These are phyloP conservation scores for Chrysocyon brachyurus DNA, from an alignment of 2,797 vertebrate genomes.

Conservation along the genomic window DNA sequence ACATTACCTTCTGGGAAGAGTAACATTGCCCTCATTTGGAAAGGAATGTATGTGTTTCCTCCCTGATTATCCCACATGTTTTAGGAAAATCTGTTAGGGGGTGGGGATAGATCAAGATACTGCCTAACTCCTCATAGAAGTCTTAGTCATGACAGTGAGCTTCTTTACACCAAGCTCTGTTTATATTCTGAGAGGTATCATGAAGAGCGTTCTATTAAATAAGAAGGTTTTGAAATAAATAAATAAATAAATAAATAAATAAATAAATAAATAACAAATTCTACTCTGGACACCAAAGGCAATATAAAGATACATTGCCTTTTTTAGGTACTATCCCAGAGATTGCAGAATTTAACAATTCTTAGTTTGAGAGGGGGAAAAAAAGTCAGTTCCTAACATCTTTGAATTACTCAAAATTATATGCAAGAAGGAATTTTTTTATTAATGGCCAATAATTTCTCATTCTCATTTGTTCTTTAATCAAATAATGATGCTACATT, in stretches of 20 bases:
- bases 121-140: neutral
- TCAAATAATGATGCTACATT: conserved; percentile 30
- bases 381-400: neutral
- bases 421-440: conserved; percentile 42
- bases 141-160: neutral
- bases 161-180: neutral
- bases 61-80: neutral
- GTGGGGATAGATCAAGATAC: neutral
- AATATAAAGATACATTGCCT: conserved; percentile 46
- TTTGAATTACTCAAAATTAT: conserved; percentile 20
- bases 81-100: neutral
- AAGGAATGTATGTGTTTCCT: conserved; percentile 43
- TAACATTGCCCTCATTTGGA: neutral
- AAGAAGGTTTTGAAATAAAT: neutral
- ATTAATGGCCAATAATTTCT: conserved; percentile 7
- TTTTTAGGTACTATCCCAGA: neutral
- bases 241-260: too few species aligned
- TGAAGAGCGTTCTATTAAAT: conserved; percentile 51
- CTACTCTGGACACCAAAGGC: neutral
- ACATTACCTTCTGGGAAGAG: conserved; percentile 17
- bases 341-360: conserved; percentile 34
- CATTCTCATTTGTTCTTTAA: conserved; percentile 48
- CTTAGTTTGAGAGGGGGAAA: neutral
- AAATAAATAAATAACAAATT: too few species aligned
- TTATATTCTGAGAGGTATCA: conserved; percentile 1